phyloP scores from a whole-genome alignment of 64 coral and sea anemone genomes.

The Acropora yongei region DNA sequence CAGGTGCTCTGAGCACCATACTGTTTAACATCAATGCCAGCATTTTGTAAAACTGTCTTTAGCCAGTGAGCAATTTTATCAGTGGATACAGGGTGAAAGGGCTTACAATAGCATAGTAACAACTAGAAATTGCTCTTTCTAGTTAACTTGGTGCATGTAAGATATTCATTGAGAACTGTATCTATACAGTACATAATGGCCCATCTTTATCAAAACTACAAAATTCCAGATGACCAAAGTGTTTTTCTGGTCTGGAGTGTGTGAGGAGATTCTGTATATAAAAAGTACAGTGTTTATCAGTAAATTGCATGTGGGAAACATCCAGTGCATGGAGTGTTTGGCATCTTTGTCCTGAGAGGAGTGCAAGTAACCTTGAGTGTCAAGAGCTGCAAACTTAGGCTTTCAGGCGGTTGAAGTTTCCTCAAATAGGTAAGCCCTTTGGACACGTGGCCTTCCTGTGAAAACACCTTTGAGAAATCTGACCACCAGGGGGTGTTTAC shows the following conservation, averaged over 20 bases:
- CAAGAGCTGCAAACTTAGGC: too few relatives aligned
- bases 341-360: constrained; percentile 55
- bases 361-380: constrained; percentile 4
- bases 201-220: constrained; percentile 36
- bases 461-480: not conserved
- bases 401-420: too few relatives aligned
- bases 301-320: constrained; percentile 27
- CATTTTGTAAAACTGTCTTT: constrained; percentile 6
- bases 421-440: not conserved
- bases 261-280: constrained; percentile 45
- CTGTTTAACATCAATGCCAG: constrained; percentile 2
- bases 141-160: not conserved
- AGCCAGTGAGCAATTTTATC: constrained; percentile 41
- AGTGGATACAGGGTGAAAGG: constrained; percentile 3
- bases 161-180: constrained; percentile 14
- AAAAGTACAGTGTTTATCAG: constrained; percentile 38
- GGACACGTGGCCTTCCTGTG: not conserved
- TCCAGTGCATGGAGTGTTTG: constrained; percentile 54
- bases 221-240: constrained; percentile 37
- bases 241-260: constrained; percentile 68
- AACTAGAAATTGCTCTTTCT: not conserved
- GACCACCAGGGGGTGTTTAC: not conserved
- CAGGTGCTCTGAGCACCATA: constrained; percentile 33
- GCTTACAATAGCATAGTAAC: constrained; percentile 33
- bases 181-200: constrained; percentile 29